phyloP scores from a whole-genome alignment of 2,888 invertebrate genomes.

The Dryococelus australis region DNA sequence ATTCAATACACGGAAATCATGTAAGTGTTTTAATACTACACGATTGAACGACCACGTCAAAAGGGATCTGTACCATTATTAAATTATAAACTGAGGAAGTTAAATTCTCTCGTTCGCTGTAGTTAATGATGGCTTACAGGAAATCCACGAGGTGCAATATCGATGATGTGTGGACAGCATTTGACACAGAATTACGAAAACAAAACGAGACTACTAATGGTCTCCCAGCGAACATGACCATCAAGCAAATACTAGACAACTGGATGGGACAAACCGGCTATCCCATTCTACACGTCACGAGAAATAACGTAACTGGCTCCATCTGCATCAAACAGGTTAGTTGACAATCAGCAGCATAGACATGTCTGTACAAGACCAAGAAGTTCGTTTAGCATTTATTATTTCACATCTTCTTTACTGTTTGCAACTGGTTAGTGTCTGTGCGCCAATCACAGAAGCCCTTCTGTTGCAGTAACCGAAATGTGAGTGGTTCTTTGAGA shows the following conservation, averaged over 20 bases:
- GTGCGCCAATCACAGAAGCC: no score
- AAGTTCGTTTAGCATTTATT: no score
- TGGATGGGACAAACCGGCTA: conserved; percentile 79
- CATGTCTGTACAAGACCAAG: no score
- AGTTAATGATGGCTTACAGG: conserved; percentile 57
- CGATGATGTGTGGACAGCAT: conserved; percentile 71
- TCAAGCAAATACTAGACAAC: conserved; percentile 71
- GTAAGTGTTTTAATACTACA: background rate
- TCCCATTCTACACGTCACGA: conserved; percentile 67
- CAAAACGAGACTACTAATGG: conserved; percentile 42
- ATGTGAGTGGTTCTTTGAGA: no score
- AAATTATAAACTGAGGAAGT: no score
- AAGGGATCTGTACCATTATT: no score
- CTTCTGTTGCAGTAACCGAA: no score
- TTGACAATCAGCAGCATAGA: no score
- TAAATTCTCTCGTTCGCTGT: no score
- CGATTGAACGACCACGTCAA: no score
- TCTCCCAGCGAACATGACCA: conserved; percentile 59
- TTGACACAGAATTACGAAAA: conserved; percentile 53
- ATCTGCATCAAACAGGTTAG: conserved; percentile 50
- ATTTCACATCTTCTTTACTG: no score
- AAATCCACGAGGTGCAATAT: conserved; percentile 69
- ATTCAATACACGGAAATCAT: conserved; percentile 53
- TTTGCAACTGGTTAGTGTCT: no score
- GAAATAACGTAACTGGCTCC: conserved; percentile 60